Base-by-base conservation (phyloP, 1,140 invertebrate genomes). In the Conus ventricosus region DNA sequence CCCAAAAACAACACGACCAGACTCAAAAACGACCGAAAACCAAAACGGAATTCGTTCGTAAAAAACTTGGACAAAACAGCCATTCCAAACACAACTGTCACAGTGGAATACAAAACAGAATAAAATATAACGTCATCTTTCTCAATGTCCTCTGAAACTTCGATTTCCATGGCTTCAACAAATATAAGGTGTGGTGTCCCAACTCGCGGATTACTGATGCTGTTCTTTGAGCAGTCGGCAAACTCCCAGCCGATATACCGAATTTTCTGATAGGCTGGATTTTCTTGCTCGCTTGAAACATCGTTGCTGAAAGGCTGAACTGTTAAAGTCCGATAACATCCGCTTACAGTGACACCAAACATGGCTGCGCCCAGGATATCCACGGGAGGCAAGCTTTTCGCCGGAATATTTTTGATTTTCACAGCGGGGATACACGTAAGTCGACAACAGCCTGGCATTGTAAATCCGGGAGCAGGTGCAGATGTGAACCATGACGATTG, bases 1-100 rank as follows among this genome's bases (percentile, higher is more conserved):
- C 94, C 94, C 60, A 94, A 88, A 91, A 95, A 95, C 83, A 95
- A 85, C 39, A 94, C 91, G 53, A 92, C 90, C 53, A 95, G 91
- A 89, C 93, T 94, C 55, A 95, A 89, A 82, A 94, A 90, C 76
- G 94, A 94, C 85, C 94, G 89, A 89, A 95, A 93, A 63, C 94
- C 94, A 88, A 95, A 94, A 84, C 94, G 83, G 88, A 95, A 93
- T 92, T 95, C 94, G 90, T 95, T 93, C 53, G 93, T 94, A 7
- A 95, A 84, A 91, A 95, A 94, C 89, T 94, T 95, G 20, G 94
- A 94, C 27, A 94, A 80, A 53, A 95, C 94, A 83, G 94, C 94
- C 93, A 94, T 93, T 8, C 93, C 94, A 92, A 95, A 95, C 13
- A 93, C 91, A 39, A 95, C 92, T 39, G 94, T 95, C 13, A 95